These are phyloP conservation scores for Felis chaus DNA, from an alignment of 2,113 vertebrate species.

Conservation along the genomic window DNA sequence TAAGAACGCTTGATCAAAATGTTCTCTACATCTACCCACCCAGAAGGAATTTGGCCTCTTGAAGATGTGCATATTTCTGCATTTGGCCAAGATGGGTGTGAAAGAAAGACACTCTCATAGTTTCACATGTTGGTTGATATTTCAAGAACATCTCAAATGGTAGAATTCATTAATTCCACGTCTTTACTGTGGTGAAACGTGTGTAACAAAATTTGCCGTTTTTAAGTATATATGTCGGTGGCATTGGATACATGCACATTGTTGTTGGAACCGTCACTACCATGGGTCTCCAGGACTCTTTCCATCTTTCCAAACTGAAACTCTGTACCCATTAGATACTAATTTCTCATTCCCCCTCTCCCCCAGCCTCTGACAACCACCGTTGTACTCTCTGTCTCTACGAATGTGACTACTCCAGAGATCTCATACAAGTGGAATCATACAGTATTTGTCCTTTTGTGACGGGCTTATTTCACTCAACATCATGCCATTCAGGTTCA, in stretches of 20 bases:
- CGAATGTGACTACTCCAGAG: background rate
- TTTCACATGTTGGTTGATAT: background rate
- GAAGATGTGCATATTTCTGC: background rate
- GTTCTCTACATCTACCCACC: background rate
- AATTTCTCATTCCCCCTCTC: background rate
- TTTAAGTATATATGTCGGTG: background rate
- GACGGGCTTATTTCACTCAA: background rate
- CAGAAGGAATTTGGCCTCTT: background rate
- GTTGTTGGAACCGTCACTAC: background rate
- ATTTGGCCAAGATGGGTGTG: background rate
- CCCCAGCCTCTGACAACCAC: background rate
- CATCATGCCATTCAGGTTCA: background rate
- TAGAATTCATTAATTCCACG: background rate
- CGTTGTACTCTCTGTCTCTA: background rate
- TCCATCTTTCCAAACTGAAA: background rate
- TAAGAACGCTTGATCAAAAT: background rate
- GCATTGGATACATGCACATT: background rate
- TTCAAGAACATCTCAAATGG: slow-evolving; percentile 13
- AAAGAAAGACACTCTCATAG: background rate
- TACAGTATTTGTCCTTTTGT: background rate
- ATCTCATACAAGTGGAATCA: background rate
- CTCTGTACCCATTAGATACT: background rate
- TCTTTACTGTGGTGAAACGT: background rate
- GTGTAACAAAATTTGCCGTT: background rate
- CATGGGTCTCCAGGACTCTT: background rate